Evolutionary conservation across 92 coral and sea anemone species (phyloP).

Genomic region (Phenganax subtilis): DNA sequence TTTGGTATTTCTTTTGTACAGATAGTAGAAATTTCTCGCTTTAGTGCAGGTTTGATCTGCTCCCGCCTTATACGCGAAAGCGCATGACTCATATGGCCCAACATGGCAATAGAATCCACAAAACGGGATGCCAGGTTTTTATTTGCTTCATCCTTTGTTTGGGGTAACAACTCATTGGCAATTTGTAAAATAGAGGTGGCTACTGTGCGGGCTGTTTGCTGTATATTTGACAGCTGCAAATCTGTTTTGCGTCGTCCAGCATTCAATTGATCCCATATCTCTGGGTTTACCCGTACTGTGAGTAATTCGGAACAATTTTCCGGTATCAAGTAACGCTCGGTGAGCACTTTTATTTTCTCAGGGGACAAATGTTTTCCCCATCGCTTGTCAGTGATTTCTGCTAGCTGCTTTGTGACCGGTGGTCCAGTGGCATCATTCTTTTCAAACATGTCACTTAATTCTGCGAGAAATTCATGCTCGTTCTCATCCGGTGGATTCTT

Average conservation of each 20-base stretch:
- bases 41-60: too few relatives aligned
- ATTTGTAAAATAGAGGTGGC: too few relatives aligned
- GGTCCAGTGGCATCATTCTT: slow-evolving; percentile 11
- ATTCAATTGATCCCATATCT: background rate
- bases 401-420: slow-evolving; percentile 13
- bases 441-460: background rate
- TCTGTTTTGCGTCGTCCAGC: too few relatives aligned
- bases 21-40: background rate
- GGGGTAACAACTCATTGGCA: too few relatives aligned
- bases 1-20: background rate
- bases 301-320: background rate
- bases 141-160: too few relatives aligned
- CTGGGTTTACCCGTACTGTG: background rate
- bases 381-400: slow-evolving; percentile 10
- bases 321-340: background rate
- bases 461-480: slow-evolving; percentile 2
- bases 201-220: too few relatives aligned
- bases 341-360: slow-evolving; percentile 6
- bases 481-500: slow-evolving; percentile 7
- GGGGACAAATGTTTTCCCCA: slow-evolving; percentile 16
- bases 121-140: too few relatives aligned
- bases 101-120: too few relatives aligned
- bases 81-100: too few relatives aligned
- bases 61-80: too few relatives aligned
- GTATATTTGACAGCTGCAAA: too few relatives aligned